phyloP scores from a whole-genome alignment of 2,113 vertebrate species.

The Phaetusa simplex region DNA sequence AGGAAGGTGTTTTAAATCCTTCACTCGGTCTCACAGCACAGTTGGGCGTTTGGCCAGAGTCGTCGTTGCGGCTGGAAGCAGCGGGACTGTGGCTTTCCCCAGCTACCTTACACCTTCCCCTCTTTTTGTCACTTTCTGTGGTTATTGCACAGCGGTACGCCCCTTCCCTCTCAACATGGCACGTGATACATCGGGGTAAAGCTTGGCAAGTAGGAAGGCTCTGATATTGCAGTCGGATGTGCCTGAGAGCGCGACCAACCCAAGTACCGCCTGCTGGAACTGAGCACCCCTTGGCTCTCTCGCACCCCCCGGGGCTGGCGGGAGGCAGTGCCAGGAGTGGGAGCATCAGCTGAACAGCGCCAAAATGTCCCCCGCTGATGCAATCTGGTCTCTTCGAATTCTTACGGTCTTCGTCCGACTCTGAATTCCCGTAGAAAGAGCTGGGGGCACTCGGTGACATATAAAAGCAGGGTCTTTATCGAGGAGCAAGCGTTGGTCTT shows the following conservation, averaged over 20 bases:
- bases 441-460: background rate
- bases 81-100: background rate
- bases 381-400: too few species aligned
- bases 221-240: background rate
- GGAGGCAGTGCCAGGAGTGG: background rate
- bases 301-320: rapidly evolving
- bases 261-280: too few species aligned
- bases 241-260: too few species aligned
- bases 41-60: background rate
- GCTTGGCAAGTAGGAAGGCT: background rate
- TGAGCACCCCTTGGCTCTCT: background rate
- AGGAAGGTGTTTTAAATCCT: too few species aligned
- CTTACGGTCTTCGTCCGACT: background rate
- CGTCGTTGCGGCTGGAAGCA: background rate
- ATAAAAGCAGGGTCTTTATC: background rate
- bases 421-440: background rate
- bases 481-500: background rate
- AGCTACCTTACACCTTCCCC: background rate
- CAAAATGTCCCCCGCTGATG: rapidly evolving
- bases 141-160: background rate
- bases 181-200: background rate
- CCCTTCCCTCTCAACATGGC: background rate
- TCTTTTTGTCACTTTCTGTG: background rate
- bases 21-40: background rate
- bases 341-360: background rate